Conservation (phyloP, 2,113 vertebrate species). For the Ammodytes marinus region DNA sequence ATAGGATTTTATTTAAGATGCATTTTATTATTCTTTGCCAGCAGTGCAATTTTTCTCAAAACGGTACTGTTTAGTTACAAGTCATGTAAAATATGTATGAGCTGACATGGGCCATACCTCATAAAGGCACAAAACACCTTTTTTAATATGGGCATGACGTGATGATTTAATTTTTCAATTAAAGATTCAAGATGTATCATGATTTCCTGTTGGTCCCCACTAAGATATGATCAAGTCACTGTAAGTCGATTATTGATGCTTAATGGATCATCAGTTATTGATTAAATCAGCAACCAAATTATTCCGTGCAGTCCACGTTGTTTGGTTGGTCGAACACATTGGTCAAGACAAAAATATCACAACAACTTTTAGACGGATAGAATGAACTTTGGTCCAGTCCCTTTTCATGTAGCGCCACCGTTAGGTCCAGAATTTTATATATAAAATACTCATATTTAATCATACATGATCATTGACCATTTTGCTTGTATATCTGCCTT, state of each 20-base stretch:
- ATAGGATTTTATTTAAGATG: constrained; percentile 69
- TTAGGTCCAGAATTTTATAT: no score
- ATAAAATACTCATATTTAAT: no score
- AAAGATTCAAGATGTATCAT: neutral
- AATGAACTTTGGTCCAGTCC: no score
- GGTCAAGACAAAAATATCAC: no score
- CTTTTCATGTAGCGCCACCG: no score
- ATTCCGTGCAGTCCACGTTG: neutral
- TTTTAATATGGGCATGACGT: neutral
- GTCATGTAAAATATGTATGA: constrained; percentile 22
- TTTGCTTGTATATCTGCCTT: no score
- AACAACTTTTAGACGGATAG: no score
- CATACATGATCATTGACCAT: no score
- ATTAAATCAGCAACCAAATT: neutral
- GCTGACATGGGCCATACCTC: constrained; percentile 17
- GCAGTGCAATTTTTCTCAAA: constrained; percentile 25
- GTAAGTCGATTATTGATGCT: neutral
- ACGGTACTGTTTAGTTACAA: constrained; percentile 36
- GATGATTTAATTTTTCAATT: neutral
- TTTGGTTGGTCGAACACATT: no score
- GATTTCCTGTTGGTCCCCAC: constrained; percentile 12
- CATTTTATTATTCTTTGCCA: constrained; percentile 47
- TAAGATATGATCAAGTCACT: neutral
- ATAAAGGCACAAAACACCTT: constrained; percentile 38
- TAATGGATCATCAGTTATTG: constrained; percentile 1